These are phyloP conservation scores for Thalassoma bifasciatum DNA, from an alignment of 2,113 vertebrate species.

Conservation along the genomic window DNA sequence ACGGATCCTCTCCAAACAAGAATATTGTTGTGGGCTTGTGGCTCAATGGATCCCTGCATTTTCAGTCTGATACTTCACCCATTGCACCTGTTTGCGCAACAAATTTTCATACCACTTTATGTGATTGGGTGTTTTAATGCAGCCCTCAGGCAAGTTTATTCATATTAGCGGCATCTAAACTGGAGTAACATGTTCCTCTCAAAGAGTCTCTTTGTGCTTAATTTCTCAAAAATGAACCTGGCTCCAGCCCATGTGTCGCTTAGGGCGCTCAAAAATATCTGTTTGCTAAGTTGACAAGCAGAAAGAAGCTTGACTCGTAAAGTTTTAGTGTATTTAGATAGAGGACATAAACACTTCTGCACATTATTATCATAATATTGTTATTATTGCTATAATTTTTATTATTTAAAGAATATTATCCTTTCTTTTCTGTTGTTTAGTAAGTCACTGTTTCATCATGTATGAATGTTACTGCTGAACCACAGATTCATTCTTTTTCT, in stretches of 20 bases:
- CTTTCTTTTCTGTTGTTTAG: not conserved
- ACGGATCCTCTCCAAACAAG: slow-evolving; percentile 11
- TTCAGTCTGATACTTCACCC: not conserved
- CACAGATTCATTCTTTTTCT: not conserved
- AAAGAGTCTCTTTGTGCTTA: slow-evolving; percentile 12
- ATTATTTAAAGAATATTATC: too few relatives aligned
- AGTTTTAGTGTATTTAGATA: not conserved
- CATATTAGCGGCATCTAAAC: slow-evolving; percentile 37
- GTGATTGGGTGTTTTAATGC: slow-evolving; percentile 36
- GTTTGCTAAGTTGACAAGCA: slow-evolving; percentile 51
- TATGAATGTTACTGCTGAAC: not conserved
- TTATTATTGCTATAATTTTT: not conserved
- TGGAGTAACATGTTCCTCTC: slow-evolving; percentile 54
- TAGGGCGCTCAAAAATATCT: slow-evolving; percentile 66
- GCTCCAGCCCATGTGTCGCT: slow-evolving; percentile 39
- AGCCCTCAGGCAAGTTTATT: slow-evolving; percentile 40
- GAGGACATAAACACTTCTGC: not conserved
- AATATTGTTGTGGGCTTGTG: not conserved
- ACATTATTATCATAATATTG: too few relatives aligned
- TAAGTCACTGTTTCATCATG: not conserved
- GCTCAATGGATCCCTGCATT: not conserved
- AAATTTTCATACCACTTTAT: slow-evolving; percentile 25
- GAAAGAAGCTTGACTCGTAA: slow-evolving; percentile 32
- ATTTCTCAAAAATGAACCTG: slow-evolving; percentile 12
- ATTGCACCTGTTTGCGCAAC: not conserved